Evolutionary conservation across 2,797 vertebrate species (phyloP).

Genomic region (Syncerus caffer): DNA sequence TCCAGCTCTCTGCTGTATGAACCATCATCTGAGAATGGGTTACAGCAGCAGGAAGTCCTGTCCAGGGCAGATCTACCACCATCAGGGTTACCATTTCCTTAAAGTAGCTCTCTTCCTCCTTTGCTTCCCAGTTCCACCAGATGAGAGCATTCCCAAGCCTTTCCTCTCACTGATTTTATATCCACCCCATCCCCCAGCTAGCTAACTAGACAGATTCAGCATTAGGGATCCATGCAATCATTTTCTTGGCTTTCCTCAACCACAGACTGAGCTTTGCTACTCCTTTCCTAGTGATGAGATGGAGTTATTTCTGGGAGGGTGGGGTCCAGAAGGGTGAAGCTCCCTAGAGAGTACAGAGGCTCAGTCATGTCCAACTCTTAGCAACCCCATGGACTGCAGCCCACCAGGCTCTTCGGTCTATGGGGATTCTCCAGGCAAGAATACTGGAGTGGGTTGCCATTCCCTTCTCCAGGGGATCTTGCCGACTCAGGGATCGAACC

Average conservation of each 20-base stretch:
- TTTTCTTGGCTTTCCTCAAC: neutral
- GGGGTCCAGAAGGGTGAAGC: neutral
- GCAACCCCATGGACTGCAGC: neutral
- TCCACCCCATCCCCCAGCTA: neutral
- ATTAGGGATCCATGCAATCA: neutral
- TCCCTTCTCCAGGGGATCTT: neutral
- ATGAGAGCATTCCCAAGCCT: neutral
- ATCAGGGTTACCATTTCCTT: neutral
- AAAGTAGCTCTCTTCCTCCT: neutral
- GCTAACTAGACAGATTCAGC: constrained; percentile 3
- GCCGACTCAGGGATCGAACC: neutral
- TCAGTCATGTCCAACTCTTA: neutral
- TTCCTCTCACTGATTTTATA: neutral
- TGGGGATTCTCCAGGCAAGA: neutral
- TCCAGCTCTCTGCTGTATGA: neutral
- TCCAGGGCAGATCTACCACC: neutral
- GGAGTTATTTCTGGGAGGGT: neutral
- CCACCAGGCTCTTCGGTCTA: neutral
- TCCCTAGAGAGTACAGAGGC: neutral
- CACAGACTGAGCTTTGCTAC: neutral
- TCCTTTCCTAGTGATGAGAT: neutral
- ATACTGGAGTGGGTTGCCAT: neutral
- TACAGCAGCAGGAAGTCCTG: neutral
- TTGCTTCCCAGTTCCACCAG: neutral
- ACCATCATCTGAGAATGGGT: neutral